Percentiles rank a stretch among this genome's conserved stretches.
Conservation (phyloP, 2,113 vertebrate genomes). For the Struthio camelus region DNA sequence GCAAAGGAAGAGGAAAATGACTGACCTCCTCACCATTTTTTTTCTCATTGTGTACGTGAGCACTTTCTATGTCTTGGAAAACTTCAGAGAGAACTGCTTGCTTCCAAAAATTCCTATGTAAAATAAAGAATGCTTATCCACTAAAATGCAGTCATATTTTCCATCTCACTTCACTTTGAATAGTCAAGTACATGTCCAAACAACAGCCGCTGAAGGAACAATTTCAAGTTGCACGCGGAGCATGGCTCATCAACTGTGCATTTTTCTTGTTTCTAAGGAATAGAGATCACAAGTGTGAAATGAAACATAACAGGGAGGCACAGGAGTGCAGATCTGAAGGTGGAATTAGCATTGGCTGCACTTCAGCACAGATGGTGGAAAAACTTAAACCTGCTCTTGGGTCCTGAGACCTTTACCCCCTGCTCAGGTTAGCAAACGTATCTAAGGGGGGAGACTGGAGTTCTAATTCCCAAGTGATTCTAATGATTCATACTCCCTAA, state of each 20-base stretch:
- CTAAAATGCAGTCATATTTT: neutral
- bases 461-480: constrained; percentile 16
- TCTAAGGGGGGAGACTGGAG: neutral
- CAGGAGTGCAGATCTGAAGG: constrained; percentile 27
- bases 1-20: neutral
- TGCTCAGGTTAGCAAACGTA: neutral
- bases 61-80: neutral
- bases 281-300: constrained; percentile 56
- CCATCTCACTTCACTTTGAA: neutral
- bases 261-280: constrained; percentile 56
- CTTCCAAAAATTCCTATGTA: neutral
- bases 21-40: neutral
- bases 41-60: neutral
- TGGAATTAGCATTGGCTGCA: constrained; percentile 44
- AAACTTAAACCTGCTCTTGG: neutral
- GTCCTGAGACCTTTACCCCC: constrained; percentile 36
- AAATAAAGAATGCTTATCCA: neutral
- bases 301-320: constrained; percentile 50
- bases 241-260: neutral
- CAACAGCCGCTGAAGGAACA: neutral
- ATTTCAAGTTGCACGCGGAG: neutral
- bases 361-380: constrained; percentile 29
- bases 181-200: neutral
- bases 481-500: constrained; percentile 33
- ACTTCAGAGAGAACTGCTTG: neutral